Evolutionary conservation across 2,797 vertebrate genomes (phyloP), one percentile per base, ranked within the genome.

Genomic region (Alca torda): DNA sequence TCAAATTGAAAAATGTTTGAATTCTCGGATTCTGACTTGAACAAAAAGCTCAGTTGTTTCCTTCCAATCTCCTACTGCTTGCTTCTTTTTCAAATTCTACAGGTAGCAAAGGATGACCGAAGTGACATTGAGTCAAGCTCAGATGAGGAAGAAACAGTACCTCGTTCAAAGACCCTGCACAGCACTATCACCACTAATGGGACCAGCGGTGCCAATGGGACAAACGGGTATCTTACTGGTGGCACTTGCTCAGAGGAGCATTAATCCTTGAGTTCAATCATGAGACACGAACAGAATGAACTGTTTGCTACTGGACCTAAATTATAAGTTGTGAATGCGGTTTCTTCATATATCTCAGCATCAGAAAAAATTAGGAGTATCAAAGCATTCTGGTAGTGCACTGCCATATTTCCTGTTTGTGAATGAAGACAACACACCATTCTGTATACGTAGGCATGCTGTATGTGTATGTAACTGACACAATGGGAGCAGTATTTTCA

Each of bases 91-190:
- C 78, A 64, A 86, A 30, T 96, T 79, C 57, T 88, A 4, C 98
- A 99, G 99, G 99, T 99, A 94, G 98, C 99, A 94, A 99, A 99
- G 97, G 99, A 99, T 90, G 98, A 99, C 96, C 98, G 99, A 95
- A 99, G 99, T 81, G 99, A 99, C 89, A 98, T 99, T 30, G 99
- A 99, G 98, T 99, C 99, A 86, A 99, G 99, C 98, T 99, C 99
- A 78, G 99, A 99, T 53, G 99, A 99, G 94, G 99, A 99, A 16
- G 98, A 99, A 90, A 98, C 98, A n/a, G 97, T 97, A 45, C 98
- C 98, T 60, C 93, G 98, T 77, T 97, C 97, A 95, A 99, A 99
- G 97, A 99, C 97, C 95, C 96, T 95, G 10, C 99, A 99, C 95
- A 98, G 96, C 95, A 43, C 95, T 4, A 41, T 97, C 24, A 57